Evolutionary conservation across 2,113 vertebrate species (phyloP), one percentile per base, ranked within the genome.

Genomic region (Amblyopsis rosae): DNA sequence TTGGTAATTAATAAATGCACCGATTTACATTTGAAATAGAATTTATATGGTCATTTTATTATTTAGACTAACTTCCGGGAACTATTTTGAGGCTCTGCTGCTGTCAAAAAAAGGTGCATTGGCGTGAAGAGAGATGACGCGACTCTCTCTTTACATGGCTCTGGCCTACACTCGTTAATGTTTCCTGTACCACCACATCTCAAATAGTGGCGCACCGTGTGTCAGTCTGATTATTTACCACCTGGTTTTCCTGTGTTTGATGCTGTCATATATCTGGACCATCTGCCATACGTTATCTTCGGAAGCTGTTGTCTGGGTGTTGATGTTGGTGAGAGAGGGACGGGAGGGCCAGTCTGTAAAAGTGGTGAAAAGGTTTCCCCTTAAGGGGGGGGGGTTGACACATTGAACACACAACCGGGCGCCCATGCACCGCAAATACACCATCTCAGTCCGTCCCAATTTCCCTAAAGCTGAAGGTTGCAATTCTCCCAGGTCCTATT

Each of bases 381-480:
- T 90, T 86, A 89, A 91, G 81, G 89, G 90, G 90, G 90, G 90
- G 84, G 88, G 83, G 26, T 79, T 90, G 64, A 89, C 70, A 79
- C 74, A 82, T 82, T 86, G 80, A 85, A 72, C 79, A 87, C 75
- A 81, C 80, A 71, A 64, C 70, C 59, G 72, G 72, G 72, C 71
- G 81, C 64, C 11, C 67, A 55, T 75, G 77, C 81, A 85, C 82
- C 72, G 86, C 77, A 86, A 53, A 81, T 60, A 83, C 76, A 86
- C 86, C 88, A 89, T 84, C 80, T 81, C 83, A 88, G 84, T 92
- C 89, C 85, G 90, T 92, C 91, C 88, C 86, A 90, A 79, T 85
- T 90, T 89, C 78, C 76, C 85, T 90, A 85, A 90, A 92, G 90
- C 88, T 89, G 92, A 94, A 92, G 93, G 92, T 89, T 88, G 86